phyloP scores from a whole-genome alignment of 1,140 invertebrate genomes.

The Drosophila rufa region DNA sequence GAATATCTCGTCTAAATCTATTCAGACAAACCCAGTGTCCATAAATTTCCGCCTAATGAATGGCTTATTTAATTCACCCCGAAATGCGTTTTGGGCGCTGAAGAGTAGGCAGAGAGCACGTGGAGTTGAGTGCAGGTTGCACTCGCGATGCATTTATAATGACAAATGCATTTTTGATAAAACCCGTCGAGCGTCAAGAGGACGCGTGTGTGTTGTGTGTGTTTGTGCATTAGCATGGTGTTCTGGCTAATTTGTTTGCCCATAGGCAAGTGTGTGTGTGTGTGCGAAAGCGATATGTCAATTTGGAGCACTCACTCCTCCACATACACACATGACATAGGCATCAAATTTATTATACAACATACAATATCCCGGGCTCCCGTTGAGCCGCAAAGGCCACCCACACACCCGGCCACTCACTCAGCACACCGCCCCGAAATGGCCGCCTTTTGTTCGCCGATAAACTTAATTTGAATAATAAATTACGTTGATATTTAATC shows the following conservation, averaged over 20 bases:
- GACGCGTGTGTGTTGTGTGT: constrained; percentile 10
- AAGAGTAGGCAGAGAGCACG: constrained; percentile 28
- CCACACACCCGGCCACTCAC: constrained; percentile 4
- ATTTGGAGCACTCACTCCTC: constrained; percentile 36
- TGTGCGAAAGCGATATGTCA: constrained; percentile 63
- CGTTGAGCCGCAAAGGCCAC: neutral
- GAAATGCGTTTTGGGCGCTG: constrained; percentile 4
- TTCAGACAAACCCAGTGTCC: neutral
- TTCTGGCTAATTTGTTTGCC: constrained; percentile 67
- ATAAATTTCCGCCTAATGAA: constrained; percentile 18
- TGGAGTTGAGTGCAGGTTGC: constrained; percentile 48
- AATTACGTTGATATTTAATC: constrained; percentile 83
- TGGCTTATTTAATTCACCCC: constrained; percentile 36
- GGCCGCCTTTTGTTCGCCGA: constrained; percentile 69
- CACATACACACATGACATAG: constrained; percentile 21
- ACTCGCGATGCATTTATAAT: constrained; percentile 59
- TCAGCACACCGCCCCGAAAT: constrained; percentile 41
- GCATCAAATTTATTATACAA: constrained; percentile 67
- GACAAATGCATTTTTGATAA: constrained; percentile 73
- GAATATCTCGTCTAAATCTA: neutral
- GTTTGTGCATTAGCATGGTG: constrained; percentile 17
- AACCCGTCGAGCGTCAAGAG: constrained; percentile 49
- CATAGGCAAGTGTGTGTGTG: constrained; percentile 15
- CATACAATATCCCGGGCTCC: constrained; percentile 27
- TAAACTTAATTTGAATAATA: constrained; percentile 84